Evolutionary conservation across 2,888 invertebrate species (phyloP).

Genomic region (Unio pictorum): DNA sequence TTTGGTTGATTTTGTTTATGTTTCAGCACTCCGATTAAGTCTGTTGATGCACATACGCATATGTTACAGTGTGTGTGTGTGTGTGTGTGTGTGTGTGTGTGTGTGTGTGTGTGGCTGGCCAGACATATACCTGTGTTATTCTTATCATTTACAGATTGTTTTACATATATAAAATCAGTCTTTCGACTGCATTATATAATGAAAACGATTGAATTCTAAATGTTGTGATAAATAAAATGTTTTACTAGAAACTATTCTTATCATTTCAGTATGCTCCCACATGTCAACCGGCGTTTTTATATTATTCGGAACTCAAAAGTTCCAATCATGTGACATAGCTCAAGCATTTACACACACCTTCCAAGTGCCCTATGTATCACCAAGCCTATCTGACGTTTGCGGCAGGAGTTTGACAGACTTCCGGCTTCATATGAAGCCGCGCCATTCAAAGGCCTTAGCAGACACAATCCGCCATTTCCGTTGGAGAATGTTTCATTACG

Average conservation of each 20-base stretch:
- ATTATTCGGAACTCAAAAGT: conserved; percentile 55
- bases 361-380: conserved; percentile 61
- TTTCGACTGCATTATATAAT: too few relatives aligned
- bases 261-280: conserved; percentile 54
- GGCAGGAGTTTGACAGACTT: conserved; percentile 73
- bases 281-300: conserved; percentile 60
- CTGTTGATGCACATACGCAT: too few relatives aligned
- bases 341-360: conserved; percentile 54
- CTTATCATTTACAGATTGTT: too few relatives aligned
- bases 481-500: conserved; percentile 53
- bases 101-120: too few relatives aligned
- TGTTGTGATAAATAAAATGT: background rate
- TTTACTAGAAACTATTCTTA: background rate
- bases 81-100: too few relatives aligned
- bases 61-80: too few relatives aligned
- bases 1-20: too few relatives aligned
- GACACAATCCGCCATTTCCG: conserved; percentile 50
- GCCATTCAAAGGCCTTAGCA: conserved; percentile 80
- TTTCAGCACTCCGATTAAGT: too few relatives aligned
- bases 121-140: too few relatives aligned
- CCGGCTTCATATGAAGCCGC: conserved; percentile 85
- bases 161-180: too few relatives aligned
- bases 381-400: conserved; percentile 41
- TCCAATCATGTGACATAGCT: conserved; percentile 51
- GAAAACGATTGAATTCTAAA: too few relatives aligned